Conservation (phyloP, 2,888 invertebrate genomes). For the Uloborus plumipes region DNA sequence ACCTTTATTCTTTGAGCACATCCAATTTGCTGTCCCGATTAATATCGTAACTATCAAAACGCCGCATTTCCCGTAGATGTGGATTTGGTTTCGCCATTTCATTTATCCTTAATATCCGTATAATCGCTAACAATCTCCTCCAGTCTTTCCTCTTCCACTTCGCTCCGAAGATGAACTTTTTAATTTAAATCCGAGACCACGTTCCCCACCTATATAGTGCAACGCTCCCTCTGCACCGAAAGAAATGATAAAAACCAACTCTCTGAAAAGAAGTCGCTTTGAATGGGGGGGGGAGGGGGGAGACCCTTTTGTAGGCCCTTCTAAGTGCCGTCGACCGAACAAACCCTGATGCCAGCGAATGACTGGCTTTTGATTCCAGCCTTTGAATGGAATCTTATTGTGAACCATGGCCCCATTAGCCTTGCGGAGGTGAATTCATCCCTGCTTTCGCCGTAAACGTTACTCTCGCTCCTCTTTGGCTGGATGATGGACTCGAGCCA, state of each 20-base stretch:
- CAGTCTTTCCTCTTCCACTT: no score
- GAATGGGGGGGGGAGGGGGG: slow-evolving; percentile 10
- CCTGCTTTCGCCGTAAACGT: slow-evolving; percentile 40
- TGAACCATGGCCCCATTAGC: slow-evolving; percentile 55
- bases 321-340: slow-evolving; percentile 57
- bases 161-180: background rate
- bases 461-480: slow-evolving; percentile 20
- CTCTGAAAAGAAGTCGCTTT: slow-evolving; percentile 34
- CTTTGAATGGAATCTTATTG: slow-evolving; percentile 51
- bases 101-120: no score
- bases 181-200: slow-evolving; percentile 39
- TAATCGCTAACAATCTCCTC: no score
- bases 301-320: slow-evolving; percentile 46
- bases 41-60: no score
- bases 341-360: slow-evolving; percentile 55
- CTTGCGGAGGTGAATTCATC: slow-evolving; percentile 50
- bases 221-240: slow-evolving; percentile 8
- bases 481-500: slow-evolving; percentile 28
- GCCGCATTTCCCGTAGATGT: no score
- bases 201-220: slow-evolving; percentile 7
- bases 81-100: no score
- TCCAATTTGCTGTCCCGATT: no score
- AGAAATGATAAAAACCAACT: slow-evolving; percentile 3
- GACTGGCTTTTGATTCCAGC: slow-evolving; percentile 59
- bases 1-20: no score